Evolutionary conservation across 2,797 vertebrate genomes (phyloP), one percentile per base, ranked within the genome.

Genomic region (Coilia nasus): DNA sequence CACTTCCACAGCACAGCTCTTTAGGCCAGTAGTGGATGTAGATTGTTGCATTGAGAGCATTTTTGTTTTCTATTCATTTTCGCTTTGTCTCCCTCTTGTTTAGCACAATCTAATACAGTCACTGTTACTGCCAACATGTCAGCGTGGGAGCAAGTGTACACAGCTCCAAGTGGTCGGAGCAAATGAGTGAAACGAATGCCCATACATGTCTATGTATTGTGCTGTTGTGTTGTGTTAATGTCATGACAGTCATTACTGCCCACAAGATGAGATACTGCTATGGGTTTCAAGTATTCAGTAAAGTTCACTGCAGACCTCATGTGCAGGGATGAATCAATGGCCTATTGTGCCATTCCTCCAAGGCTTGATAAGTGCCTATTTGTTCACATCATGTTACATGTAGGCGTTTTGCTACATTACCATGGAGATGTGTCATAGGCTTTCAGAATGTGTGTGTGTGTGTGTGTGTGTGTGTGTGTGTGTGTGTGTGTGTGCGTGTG

Each of bases 371-470:
- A 78, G 71, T 78, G 71, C 19, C 15, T 78, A 41, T 78, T 78
- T 78, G 71, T 78, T 35, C 31, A 41, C 71, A 78, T 78, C 31
- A 35, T 21, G 71, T 78, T 78, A 78, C 35, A 78, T 44, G 71
- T 78, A 44, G 71, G 71, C 71, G 71, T 59, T 44, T 78, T 44
- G 11, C 71, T 41, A 14, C 71, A 78, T 78, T 78, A 35, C 71
- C 35, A 78, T 41, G 23, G 71, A 78, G 19, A 41, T 44, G 71
- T 78, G 71, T 21, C 71, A 78, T 31, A 41, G 71, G 71, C 31
- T 78, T 78, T 78, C 41, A 1, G 50, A 54, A 54, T 86, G 85
- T 67, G 83, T 89, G 82, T 83, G 64, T 56, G 0, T 46, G 82
- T 59, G 0, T 78, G 82, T 81, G 54, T 62, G 57, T 83, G 25